phyloP scores from a whole-genome alignment of 2,888 invertebrate genomes.

The Psococerastis gibbosa region DNA sequence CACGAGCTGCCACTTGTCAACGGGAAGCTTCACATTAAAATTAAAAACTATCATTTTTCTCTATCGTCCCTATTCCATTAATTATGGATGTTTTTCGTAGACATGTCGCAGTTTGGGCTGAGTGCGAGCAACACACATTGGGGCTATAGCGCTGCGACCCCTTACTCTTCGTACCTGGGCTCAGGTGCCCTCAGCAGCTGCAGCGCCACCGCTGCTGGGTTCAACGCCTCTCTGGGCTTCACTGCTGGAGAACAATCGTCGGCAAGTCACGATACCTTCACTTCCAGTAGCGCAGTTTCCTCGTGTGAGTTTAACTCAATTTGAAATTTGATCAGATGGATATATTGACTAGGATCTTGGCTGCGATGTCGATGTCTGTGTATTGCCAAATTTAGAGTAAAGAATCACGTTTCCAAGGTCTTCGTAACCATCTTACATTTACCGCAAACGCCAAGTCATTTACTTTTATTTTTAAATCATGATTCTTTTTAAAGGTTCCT shows the following conservation, averaged over 20 bases:
- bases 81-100: constrained; percentile 36
- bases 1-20: too few relatives aligned
- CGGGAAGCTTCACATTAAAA: too few relatives aligned
- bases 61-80: too few relatives aligned
- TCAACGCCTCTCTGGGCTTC: constrained; percentile 54
- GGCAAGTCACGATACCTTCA: constrained; percentile 29
- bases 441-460: background rate
- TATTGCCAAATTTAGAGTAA: too few relatives aligned
- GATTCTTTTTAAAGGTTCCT: too few relatives aligned
- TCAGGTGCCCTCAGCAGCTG: constrained; percentile 56
- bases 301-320: constrained; percentile 22
- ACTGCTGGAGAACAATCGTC: constrained; percentile 47
- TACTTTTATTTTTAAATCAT: too few relatives aligned
- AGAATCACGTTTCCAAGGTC: too few relatives aligned
- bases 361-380: background rate
- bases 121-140: constrained; percentile 72
- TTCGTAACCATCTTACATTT: background rate
- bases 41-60: too few relatives aligned
- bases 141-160: constrained; percentile 72
- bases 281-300: constrained; percentile 24
- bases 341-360: background rate
- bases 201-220: constrained; percentile 26
- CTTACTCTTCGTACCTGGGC: constrained; percentile 68
- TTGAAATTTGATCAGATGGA: background rate
- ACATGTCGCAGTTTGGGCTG: constrained; percentile 71